Percentiles rank a stretch among this genome's conserved stretches.
Evolutionary conservation across 2,113 vertebrate species (phyloP).

Genomic region (Corynorhinus townsendii): DNA sequence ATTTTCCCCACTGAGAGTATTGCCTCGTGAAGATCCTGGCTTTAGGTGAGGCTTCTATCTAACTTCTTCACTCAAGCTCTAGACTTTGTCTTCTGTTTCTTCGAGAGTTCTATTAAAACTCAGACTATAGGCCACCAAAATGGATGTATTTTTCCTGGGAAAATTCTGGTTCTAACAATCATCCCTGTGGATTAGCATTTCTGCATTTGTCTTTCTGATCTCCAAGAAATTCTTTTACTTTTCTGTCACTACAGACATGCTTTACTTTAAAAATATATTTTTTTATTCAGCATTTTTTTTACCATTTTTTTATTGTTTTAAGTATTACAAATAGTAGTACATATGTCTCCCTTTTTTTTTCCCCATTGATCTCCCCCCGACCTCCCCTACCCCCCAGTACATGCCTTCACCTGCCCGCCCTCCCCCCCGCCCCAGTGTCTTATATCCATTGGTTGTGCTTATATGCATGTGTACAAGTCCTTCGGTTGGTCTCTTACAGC

Average conservation of each 20-base stretch:
- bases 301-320: too few species aligned
- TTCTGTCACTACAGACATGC: neutral
- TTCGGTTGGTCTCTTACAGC: too few species aligned
- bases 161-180: neutral
- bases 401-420: too few species aligned
- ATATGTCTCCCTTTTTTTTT: too few species aligned
- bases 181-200: neutral
- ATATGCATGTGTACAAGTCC: too few species aligned
- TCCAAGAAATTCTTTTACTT: neutral
- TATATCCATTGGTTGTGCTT: too few species aligned
- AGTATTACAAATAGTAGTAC: too few species aligned
- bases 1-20: neutral
- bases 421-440: too few species aligned
- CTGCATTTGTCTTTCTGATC: neutral
- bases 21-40: neutral
- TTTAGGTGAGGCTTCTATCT: neutral
- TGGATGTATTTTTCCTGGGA: neutral
- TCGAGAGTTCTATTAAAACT: neutral
- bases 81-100: neutral
- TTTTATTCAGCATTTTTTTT: neutral
- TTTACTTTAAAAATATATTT: neutral
- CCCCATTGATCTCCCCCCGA: too few species aligned
- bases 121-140: neutral
- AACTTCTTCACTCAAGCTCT: neutral
- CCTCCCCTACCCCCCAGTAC: too few species aligned